Evolutionary conservation across 2,888 invertebrate genomes (phyloP), one percentile per base, ranked within the genome.

Genomic region (Tromatobia lineatoria): DNA sequence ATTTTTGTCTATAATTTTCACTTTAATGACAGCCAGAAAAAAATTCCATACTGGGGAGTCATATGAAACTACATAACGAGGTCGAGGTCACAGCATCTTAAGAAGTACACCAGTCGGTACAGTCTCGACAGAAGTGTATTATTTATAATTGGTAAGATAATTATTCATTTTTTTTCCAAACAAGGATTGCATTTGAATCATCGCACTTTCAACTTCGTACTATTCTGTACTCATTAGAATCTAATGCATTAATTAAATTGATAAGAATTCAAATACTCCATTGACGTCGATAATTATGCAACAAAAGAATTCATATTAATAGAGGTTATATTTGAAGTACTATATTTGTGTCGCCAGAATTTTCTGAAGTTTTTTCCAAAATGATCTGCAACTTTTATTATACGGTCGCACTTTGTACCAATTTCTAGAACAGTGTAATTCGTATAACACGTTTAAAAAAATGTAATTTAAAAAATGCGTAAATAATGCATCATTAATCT

Each of bases 21-120:
- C n/a, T 59, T 59, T n/a, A 59, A 29, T n/a, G 59, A 59, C 34
- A 18, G 8, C 20, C n/a, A 59, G 8, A 7, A n/a, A 15, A 34
- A 59, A 34, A 34, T 29, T n/a, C 7, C 2, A 29, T 34, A 38
- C 70, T 38, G 23, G 54, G 34, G 29, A 47, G 67, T 54, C 6
- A 38, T 38, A 38, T 20, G 70, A 54, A 54, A 15, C n/a, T 66
- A 67, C 34, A 34, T 79, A 83, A 83, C 76, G 80, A 54, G 83
- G 83, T 83, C 83, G 83, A 80, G 83, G 83, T 73, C 76, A 57
- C 52, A 18, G 66, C 38, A 64, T 77, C 73, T 73, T 25, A 67
- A 80, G 67, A 29, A 59, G 67, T 77, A 80, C 75, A 52, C 70
- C 76, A 38, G 52, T 59, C 59, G 29, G 59, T 34, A 59, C 59